Base-by-base conservation (phyloP, 2,797 vertebrate genomes). In the Lateolabrax maculatus region DNA sequence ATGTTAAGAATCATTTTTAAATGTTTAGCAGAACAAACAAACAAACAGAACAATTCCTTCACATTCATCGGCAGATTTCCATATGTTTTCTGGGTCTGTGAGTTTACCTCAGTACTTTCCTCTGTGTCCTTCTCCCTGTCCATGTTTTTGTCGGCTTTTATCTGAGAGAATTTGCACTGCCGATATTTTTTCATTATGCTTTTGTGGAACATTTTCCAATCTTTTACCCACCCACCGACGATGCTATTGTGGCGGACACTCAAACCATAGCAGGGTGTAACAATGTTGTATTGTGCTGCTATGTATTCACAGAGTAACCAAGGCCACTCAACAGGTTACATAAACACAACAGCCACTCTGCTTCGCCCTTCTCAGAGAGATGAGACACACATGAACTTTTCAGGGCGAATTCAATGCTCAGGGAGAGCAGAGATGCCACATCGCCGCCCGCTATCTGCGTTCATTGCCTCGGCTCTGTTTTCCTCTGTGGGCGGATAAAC, bases 351-450 rank as follows among this genome's bases (percentile, higher is more conserved):
- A 91, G 81, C 68, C 90, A 69, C 87, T 90, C 80, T 2, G 61
- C 51, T 61, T 55, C 68, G 25, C 48, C 52, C 79, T 55, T 63
- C 81, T 71, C 69, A 2, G 34, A 6, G 9, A 23, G 27, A 77
- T 75, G 74, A 75, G 60, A 62, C 62, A 80, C 76, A 37, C 68
- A 0, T 89, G 90, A 90, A 84, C 90, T 90, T 90, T 88, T 85
- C 85, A 86, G 39, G 64, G 58, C 7, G 64, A 55, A 51, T 34
- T 80, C 48, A 55, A 1, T 51, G 53, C 34, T 52, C 39, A 16
- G 52, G 23, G 53, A 53, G 71, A 77, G 51, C 49, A 49, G 60
- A 64, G 71, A 36, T 12, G 55, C 9, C 56, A 23, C 36, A 68
- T 85, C 70, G 4, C 25, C 0, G 70, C 11, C 65, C 53, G 72